These are phyloP conservation scores for Meiosimyza platycephala DNA, from an alignment of 2,888 invertebrate species.

Conservation along the genomic window DNA sequence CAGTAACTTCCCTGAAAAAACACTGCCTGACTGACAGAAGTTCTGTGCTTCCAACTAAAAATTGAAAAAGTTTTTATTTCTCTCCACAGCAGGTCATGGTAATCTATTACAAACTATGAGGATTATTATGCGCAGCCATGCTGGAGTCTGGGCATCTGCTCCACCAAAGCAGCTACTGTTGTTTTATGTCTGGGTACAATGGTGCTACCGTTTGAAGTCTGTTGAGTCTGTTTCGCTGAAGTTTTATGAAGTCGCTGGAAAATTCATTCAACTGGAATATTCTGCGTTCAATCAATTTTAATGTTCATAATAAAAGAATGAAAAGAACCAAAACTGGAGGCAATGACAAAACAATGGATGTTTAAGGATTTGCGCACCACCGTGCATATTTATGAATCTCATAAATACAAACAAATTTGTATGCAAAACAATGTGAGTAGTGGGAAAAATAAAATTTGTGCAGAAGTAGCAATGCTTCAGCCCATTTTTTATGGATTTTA, in stretches of 20 bases:
- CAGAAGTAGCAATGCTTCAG: too few relatives aligned
- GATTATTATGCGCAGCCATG: background rate
- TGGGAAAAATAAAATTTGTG: background rate
- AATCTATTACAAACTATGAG: background rate
- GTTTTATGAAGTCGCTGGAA: background rate
- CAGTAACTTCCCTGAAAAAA: too few relatives aligned
- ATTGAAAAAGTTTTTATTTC: background rate
- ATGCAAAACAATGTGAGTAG: slow-evolving; percentile 52
- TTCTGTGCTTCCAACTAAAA: background rate
- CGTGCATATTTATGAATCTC: background rate
- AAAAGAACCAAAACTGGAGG: slow-evolving; percentile 11
- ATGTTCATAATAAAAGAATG: slow-evolving; percentile 34
- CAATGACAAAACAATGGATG: slow-evolving; percentile 25
- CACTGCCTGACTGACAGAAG: too few relatives aligned
- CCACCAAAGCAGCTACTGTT: background rate
- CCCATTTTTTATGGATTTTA: background rate
- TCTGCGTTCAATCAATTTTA: slow-evolving; percentile 52
- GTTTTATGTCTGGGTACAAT: too few relatives aligned
- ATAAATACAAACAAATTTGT: slow-evolving; percentile 51
- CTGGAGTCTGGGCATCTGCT: background rate
- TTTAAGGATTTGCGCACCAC: slow-evolving; percentile 6
- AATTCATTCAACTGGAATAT: slow-evolving; percentile 36
- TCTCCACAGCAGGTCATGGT: background rate
- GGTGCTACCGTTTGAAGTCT: too few relatives aligned
- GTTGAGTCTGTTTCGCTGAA: too few relatives aligned